Base-by-base conservation (phyloP, 2,888 invertebrate genomes). In the Cephus pygmeus region DNA sequence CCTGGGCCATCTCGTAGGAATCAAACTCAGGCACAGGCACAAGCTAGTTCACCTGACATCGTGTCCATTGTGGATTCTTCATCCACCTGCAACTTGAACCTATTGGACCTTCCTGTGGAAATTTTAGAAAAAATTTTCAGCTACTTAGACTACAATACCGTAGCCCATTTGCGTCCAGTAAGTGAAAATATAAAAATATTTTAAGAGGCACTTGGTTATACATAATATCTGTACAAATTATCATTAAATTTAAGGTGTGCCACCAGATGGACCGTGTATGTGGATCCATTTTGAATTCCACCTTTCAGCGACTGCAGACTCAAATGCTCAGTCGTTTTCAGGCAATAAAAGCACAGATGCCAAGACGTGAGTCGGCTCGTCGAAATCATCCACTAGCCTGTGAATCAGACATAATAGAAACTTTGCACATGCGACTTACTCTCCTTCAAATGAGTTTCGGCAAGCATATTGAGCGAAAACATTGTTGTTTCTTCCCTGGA, bases 401-500 rank as follows among this genome's bases (percentile, higher is more conserved):
- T 89, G 98, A 98, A 92, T 97, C 96, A 69, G 98, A 98, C 91
- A 98, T 98, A 74, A 95, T 98, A 88, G 98, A 98, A 92, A 98
- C 98, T 0, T 93, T 98, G 84, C 97, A 98, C 89, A 98, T 98
- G 96, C 94, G 98, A 83, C 93, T 98, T 76, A 97, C 97, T 77
- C 92, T 98, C 79, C 93, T 98, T 81, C 97, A 97, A 92, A 98
- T 98, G 98, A 96, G 97, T 33, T 97, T 98, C 92, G 97, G 97
- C 76, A 98, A 98, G 92, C 98, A 98, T 91, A 98, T 98, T 90
- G 98, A 98, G 91, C 94, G 97, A 86, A 97, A 96, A 90, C 96
- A 98, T 89, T 97, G 97, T 91, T 98, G 98, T 92, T 98, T 98
- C 92, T 98, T 98, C 90, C 97, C 98, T 74, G 98, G 98, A 91